Conservation (phyloP, 2,888 invertebrate genomes). For the Ornithoptera alexandrae region DNA sequence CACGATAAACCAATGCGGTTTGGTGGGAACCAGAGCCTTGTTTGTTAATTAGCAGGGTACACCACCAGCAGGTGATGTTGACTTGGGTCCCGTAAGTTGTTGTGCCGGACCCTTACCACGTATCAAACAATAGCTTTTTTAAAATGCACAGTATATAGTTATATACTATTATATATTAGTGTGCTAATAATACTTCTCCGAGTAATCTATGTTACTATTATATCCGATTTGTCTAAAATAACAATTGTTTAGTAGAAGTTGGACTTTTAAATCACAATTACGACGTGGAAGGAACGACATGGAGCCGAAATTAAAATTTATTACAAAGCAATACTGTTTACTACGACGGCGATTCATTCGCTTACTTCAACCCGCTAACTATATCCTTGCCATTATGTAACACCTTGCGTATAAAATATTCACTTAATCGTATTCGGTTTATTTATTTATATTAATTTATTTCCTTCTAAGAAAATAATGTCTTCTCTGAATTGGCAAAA, state of each 20-base stretch:
- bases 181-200: not conserved
- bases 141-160: too few relatives aligned
- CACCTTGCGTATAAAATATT: not conserved
- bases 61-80: too few relatives aligned
- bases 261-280: conserved; percentile 2
- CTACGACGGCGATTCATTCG: not conserved
- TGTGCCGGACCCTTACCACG: too few relatives aligned
- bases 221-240: not conserved
- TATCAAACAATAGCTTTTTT: too few relatives aligned
- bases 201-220: not conserved
- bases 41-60: too few relatives aligned
- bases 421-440: not conserved
- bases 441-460: not conserved
- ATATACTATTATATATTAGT: not conserved
- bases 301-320: not conserved
- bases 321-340: not conserved
- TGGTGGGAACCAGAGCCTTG: too few relatives aligned
- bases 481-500: too few relatives aligned
- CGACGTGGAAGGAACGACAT: not conserved
- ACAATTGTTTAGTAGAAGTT: not conserved
- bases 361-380: not conserved
- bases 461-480: not conserved
- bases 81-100: too few relatives aligned
- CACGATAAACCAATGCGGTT: too few relatives aligned
- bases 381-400: not conserved